Evolutionary conservation across 2,797 vertebrate genomes (phyloP), one percentile per base, ranked within the genome.

Genomic region (Enteromius trimaculatus): DNA sequence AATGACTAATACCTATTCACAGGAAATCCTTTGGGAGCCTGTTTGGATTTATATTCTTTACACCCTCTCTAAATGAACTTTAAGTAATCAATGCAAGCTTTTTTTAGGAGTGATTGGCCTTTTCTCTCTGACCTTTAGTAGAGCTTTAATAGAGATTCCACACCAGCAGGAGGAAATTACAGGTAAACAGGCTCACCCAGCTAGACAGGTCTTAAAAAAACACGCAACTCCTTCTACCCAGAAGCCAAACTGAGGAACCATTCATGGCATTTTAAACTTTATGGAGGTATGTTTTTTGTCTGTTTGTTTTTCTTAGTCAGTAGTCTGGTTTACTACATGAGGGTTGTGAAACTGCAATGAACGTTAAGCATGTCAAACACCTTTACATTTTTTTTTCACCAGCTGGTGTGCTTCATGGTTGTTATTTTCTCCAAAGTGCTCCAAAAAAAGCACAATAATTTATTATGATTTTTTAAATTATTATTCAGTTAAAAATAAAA

Each of bases 81-180:
- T 17, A 77, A 77, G 74, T 51, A 55, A 85, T 78, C 74, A 78
- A 78, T 78, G 65, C n/a, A 62, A 31, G 4, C 11, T 60, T 19
- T 17, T 85, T 79, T n/a, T 62, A 16, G 39, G 44, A 68, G 75
- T 65, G 37, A 79, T 47, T 71, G 64, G 69, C 23, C 11, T 47
- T 78, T 66, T 79, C 31, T 34, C 26, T 79, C 69, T 82, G 80
- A 79, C 76, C 75, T 83, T 83, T 82, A n/a, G 26, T 9, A 14
- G 53, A 74, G 65, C 21, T 77, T 71, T 71, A 81, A 71, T 76
- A 44, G 55, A 51, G 65, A 55, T 69, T 69, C 26, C 55, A 55
- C 26, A 78, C 16, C 70, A 69, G 79, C 23, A n/a, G 62, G 51
- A 79, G 69, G 34, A 66, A 80, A 75, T 75, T 75, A 65, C 26